A percentile compares a stretch with the other conserved stretches of the same genome.
Evolutionary conservation across 2,888 invertebrate species (phyloP).

Genomic region (Poecilus cupreus): DNA sequence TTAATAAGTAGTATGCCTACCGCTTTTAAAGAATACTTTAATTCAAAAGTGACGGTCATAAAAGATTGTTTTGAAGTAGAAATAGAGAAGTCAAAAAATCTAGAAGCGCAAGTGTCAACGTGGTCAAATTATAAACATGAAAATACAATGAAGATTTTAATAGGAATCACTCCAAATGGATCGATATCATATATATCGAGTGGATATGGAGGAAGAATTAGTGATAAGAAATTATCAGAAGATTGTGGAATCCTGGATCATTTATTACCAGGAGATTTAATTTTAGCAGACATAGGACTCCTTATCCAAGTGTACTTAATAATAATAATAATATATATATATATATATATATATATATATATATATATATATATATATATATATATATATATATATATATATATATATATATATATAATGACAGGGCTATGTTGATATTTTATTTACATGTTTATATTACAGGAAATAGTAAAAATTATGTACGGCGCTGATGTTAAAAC

Average conservation of each 20-base stretch:
- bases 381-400: too few relatives aligned
- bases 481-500: slow-evolving; percentile 1
- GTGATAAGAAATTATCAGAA: slow-evolving; percentile 16
- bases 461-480: slow-evolving; percentile 17
- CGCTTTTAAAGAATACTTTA: not conserved
- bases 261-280: slow-evolving; percentile 2
- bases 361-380: too few relatives aligned
- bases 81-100: slow-evolving; percentile 13
- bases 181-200: not conserved
- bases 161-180: slow-evolving; percentile 13
- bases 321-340: too few relatives aligned
- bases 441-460: too few relatives aligned
- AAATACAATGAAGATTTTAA: not conserved
- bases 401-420: too few relatives aligned
- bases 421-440: too few relatives aligned
- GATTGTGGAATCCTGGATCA: not conserved
- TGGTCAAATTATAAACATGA: slow-evolving; percentile 4
- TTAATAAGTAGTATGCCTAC: not conserved
- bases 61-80: slow-evolving; percentile 6
- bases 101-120: not conserved
- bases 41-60: not conserved
- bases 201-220: slow-evolving; percentile 4
- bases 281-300: not conserved
- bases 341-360: not conserved
- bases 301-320: too few relatives aligned